Percentiles rank a stretch among this genome's conserved stretches.
These are phyloP conservation scores for Seira ritae DNA, from an alignment of 2,888 invertebrate species.

Conservation along the genomic window DNA sequence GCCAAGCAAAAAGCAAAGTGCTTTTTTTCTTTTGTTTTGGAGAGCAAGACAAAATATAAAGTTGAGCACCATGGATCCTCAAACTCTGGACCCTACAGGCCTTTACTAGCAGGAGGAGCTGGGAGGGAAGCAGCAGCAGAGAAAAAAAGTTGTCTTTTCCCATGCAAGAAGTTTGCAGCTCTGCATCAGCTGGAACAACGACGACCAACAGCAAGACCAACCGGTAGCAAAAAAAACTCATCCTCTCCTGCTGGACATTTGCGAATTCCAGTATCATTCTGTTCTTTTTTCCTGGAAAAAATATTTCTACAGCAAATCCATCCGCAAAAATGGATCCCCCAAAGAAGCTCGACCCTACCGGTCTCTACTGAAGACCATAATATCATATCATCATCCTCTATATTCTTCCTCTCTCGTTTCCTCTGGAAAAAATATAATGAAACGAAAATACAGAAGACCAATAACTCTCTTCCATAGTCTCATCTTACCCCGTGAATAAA, in stretches of 20 bases:
- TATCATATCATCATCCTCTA: neutral
- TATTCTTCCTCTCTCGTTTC: slow-evolving; percentile 3
- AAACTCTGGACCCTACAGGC: slow-evolving; percentile 73
- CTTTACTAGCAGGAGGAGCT: slow-evolving; percentile 60
- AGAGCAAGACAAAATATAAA: neutral
- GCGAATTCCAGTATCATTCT: neutral
- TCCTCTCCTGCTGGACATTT: neutral
- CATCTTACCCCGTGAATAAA: slow-evolving; percentile 50
- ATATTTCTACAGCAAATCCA: slow-evolving; percentile 22
- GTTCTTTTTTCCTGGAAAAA: neutral
- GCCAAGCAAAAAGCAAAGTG: slow-evolving; percentile 16
- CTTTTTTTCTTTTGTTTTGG: slow-evolving; percentile 10
- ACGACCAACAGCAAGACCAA: no score
- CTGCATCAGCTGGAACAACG: no score
- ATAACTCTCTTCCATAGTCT: slow-evolving; percentile 22
- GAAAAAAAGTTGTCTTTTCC: neutral
- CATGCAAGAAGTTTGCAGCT: no score
- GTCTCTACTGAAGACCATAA: slow-evolving; percentile 65
- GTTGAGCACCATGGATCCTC: slow-evolving; percentile 63
- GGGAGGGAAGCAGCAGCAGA: neutral
- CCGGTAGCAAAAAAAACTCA: no score
- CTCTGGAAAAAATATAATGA: neutral
- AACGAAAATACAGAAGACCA: neutral
- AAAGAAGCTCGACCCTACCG: slow-evolving; percentile 72
- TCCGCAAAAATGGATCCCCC: slow-evolving; percentile 67